A percentile compares a stretch with the other conserved stretches of the same genome.
Evolutionary conservation across 2,797 vertebrate genomes (phyloP).

Genomic region (Sebastes goodei): DNA sequence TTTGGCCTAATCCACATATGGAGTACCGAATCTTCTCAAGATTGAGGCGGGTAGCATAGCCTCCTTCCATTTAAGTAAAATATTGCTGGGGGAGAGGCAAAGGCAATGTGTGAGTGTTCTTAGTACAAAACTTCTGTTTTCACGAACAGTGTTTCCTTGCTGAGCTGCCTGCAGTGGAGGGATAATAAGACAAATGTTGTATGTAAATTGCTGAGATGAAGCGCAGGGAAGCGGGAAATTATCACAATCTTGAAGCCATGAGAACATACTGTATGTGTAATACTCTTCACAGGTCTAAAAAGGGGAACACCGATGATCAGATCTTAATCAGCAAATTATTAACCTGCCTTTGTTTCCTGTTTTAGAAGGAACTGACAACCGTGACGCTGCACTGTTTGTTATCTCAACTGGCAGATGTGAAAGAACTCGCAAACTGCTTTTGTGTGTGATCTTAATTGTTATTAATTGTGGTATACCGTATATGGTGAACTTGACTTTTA

Average conservation of each 20-base stretch:
- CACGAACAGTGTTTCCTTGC: not conserved
- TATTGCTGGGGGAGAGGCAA: too few species aligned
- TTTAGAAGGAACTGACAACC: not conserved
- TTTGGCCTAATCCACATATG: too few species aligned
- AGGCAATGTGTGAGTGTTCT: not conserved
- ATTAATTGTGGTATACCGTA: not conserved
- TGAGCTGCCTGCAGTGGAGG: not conserved
- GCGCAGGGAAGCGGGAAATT: not conserved
- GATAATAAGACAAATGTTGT: not conserved
- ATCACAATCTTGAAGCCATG: not conserved
- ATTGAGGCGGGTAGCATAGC: too few species aligned
- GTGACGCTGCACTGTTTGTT: not conserved
- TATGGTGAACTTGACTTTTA: not conserved
- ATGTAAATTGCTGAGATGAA: not conserved
- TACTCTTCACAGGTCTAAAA: not conserved
- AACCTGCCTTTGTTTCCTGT: constrained; percentile 18
- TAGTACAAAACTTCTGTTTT: not conserved
- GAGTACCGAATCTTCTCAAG: too few species aligned
- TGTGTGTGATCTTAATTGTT: not conserved
- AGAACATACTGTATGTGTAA: not conserved
- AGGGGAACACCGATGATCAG: constrained; percentile 11
- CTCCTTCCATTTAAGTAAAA: too few species aligned
- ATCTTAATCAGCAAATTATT: constrained; percentile 10
- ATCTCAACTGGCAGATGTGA: constrained; percentile 21
- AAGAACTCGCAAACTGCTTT: not conserved